Conservation (phyloP, 1,140 invertebrate genomes). For the Diorhabda carinulata region DNA sequence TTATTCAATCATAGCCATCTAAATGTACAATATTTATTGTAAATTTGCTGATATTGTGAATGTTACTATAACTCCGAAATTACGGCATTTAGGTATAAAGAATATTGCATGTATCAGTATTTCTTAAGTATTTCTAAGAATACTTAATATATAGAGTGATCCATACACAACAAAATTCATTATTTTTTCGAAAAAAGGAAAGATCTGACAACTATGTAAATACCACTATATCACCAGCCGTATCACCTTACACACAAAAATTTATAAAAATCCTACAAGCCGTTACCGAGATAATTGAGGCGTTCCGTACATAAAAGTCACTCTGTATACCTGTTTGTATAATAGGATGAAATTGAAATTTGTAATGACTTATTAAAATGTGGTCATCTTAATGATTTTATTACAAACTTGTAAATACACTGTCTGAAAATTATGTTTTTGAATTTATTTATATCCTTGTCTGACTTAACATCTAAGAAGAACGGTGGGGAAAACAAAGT, state of each 20-base stretch:
- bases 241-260: slow-evolving; percentile 7
- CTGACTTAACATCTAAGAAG: no score
- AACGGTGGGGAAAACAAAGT: no score
- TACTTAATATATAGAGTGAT: background rate
- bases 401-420: no score
- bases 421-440: no score
- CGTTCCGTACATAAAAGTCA: slow-evolving; percentile 9
- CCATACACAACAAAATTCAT: background rate
- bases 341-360: no score
- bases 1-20: no score
- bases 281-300: background rate
- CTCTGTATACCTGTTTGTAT: background rate
- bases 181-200: background rate
- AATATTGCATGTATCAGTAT: slow-evolving; percentile 2
- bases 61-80: no score
- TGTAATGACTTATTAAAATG: no score
- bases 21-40: no score
- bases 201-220: slow-evolving; percentile 12
- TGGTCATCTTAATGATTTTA: no score
- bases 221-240: slow-evolving; percentile 1
- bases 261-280: background rate
- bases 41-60: no score
- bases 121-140: slow-evolving; percentile 7
- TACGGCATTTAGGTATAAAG: background rate
- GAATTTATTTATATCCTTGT: no score